These are phyloP conservation scores for Xylocopa sonorina DNA, from an alignment of 1,140 invertebrate species.

Conservation along the genomic window DNA sequence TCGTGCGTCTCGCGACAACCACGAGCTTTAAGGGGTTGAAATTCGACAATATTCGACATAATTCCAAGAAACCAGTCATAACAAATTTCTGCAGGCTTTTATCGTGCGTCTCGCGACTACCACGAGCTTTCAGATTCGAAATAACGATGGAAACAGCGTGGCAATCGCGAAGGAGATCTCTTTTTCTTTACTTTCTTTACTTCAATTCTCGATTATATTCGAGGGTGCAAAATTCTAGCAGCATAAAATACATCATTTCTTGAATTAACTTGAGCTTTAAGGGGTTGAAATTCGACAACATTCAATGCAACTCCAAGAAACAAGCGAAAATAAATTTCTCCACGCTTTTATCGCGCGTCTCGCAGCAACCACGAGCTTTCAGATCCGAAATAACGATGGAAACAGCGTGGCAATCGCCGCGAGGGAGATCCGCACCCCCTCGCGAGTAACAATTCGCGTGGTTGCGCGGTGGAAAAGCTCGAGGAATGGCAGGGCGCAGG, in stretches of 20 bases:
- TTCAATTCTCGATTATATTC: too few relatives aligned
- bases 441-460: slow-evolving; percentile 53
- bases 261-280: too few relatives aligned
- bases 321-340: slow-evolving; percentile 51
- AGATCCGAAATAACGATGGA: not conserved
- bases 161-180: slow-evolving; percentile 48
- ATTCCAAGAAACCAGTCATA: not conserved
- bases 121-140: not conserved
- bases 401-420: slow-evolving; percentile 34
- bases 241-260: too few relatives aligned
- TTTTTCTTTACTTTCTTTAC: too few relatives aligned
- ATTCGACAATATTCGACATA: too few relatives aligned
- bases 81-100: slow-evolving; percentile 45
- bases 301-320: not conserved
- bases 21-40: too few relatives aligned
- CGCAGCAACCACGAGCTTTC: not conserved
- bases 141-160: not conserved
- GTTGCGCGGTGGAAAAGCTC: slow-evolving; percentile 38
- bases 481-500: slow-evolving; percentile 50
- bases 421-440: slow-evolving; percentile 22
- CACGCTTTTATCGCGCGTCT: slow-evolving; percentile 12
- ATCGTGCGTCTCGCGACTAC: slow-evolving; percentile 7
- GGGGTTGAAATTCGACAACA: too few relatives aligned
- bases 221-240: too few relatives aligned
- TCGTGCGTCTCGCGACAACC: not conserved